Base-by-base conservation (phyloP, 2,797 vertebrate species). In the Coluber constrictor region DNA sequence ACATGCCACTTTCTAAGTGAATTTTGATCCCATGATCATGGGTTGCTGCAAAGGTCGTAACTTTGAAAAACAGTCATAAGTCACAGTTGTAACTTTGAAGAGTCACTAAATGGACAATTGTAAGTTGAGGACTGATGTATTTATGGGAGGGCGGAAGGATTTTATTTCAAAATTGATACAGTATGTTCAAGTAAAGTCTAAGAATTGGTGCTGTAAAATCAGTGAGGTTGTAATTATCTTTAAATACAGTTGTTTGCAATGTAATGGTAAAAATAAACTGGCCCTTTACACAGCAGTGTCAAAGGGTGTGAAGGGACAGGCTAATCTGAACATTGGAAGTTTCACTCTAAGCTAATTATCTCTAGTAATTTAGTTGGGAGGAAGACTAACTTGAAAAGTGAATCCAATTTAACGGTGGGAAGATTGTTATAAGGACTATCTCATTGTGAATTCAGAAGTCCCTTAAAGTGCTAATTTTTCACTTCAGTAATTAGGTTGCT, bases 401-500 rank as follows among this genome's bases (percentile, higher is more conserved):
- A 97, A 98, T 97, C 96, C 95, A 97, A 97, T 97, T 97, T 97
- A 97, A 96, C 90, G 94, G 96, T 96, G 93, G 96, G 92, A 90
- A 96, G 95, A 96, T 95, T 96, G 95, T 97, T 97, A 96, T 94
- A 96, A 96, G 94, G 96, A 96, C 95, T 94, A 96, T 97, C 96
- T 96, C 95, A 96, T 93, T 97, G 93, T 96, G 93, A 93, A 93
- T 94, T 96, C 94, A 87, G 94, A 97, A 96, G 94, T 95, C 89
- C 93, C 93, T 96, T 95, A 96, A 97, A 97, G 96, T 97, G 94
- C 95, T 97, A 96, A 97, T 97, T 97, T 97, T 96, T 97, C 96
- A 97, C 96, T 96, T 97, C 95, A 97, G 96, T 97, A 97, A 96
- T 88, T 94, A 96, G 96, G 96, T 94, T 95, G 93, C 94, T 86